Percentiles rank a stretch among this genome's conserved stretches.
Conservation (phyloP, 2,797 vertebrate genomes). For the Pangasius macronema region DNA sequence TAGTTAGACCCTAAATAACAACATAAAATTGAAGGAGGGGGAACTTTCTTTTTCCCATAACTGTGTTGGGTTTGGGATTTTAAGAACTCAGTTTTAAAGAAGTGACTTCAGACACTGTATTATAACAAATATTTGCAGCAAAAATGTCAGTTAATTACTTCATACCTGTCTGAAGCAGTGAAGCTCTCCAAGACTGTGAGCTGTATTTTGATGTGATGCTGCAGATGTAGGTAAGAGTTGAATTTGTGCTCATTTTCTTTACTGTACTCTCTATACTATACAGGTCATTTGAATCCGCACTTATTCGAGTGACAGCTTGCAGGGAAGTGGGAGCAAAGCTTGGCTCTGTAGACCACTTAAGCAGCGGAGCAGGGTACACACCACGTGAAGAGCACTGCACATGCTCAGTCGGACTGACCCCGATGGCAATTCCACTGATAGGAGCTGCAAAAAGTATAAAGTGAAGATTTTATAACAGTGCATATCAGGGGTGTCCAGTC, state of each 20-base stretch:
- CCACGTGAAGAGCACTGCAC: conserved; percentile 52
- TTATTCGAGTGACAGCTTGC: conserved; percentile 39
- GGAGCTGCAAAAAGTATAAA: conserved; percentile 50
- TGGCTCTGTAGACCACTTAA: conserved; percentile 56
- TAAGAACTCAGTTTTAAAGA: background rate
- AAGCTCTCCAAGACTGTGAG: conserved; percentile 51
- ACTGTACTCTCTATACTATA: conserved; percentile 49
- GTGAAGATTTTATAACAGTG: background rate
- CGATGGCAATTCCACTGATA: conserved; percentile 50
- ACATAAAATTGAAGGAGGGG: background rate
- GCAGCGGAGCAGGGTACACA: conserved; percentile 56
- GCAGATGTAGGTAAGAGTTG: conserved; percentile 54
- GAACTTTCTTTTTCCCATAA: background rate
- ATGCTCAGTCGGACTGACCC: conserved; percentile 13
- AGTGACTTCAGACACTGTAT: background rate
- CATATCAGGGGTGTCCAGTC: no score
- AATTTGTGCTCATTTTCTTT: conserved; percentile 25
- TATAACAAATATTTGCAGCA: background rate
- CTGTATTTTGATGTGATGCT: conserved; percentile 52
- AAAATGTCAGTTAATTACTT: background rate
- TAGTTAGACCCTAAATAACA: background rate
- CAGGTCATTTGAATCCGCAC: conserved; percentile 35
- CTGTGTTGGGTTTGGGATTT: background rate
- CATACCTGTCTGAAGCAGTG: conserved; percentile 56
- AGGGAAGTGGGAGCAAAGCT: background rate